Base-by-base conservation (phyloP, 1,140 invertebrate genomes). In the Leptinotarsa undecemlineata region DNA sequence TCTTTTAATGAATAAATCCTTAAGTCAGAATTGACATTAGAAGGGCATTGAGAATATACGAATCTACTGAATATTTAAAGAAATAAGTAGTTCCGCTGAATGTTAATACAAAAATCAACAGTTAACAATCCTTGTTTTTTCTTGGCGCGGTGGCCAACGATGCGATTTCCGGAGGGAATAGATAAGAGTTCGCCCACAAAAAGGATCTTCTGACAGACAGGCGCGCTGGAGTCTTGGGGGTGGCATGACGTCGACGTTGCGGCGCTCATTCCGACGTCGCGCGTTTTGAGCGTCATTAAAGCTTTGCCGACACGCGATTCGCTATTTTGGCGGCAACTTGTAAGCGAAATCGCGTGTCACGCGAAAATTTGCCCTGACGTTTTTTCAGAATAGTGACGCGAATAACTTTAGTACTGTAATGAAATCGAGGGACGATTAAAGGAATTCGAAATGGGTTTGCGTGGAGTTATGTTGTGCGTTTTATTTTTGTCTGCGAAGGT, bases 241-340 rank as follows among this genome's bases (percentile, higher is more conserved):
- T 72, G 70, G 71, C 70, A 66, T 48, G 64, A 72, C 63, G 70
- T 68, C 64, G 70, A 64, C 74, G 74, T 76, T 76, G 70, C 74
- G 74, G 72, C 70, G 74, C 74, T 76, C 74, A 76, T 26, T 76
- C 68, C 57, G 57, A 33, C 69, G 74, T 48, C 70, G 48, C 23
- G 51, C 51, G 48, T 60, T 57, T 48, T 57, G 68, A 66, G 63
- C 63, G 17, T 23, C 21, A 26, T 23, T 66, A 26, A 68, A 47
- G 66, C 14, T 48, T 68, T 14, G 3, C 23, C 23, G 11, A 33
- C 33, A 47, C 33, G 15, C 11, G 19, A 68, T 42, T n/a, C 66
- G n/a, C 33, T 68, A 33, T 68, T 68, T 68, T 68, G 66, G 66
- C 66, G 66, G 66, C 33, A 68, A 68, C 23, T n/a, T 47, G 42